Base-by-base conservation (phyloP, 2,888 invertebrate species). In the Dorcus parallelipipedus region DNA sequence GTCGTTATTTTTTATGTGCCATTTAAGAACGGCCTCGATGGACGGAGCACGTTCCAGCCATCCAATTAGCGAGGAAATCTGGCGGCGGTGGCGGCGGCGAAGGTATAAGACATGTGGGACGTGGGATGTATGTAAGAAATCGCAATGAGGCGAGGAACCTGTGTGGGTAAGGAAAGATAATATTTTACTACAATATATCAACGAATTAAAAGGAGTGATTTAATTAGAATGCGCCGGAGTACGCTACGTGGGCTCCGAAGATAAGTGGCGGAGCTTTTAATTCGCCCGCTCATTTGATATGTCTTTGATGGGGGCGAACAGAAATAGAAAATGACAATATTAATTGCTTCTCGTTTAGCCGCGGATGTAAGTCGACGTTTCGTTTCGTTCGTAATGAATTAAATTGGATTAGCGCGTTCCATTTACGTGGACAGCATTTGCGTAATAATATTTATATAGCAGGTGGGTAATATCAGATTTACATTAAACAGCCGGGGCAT, bases 1-100 rank as follows among this genome's bases (percentile, higher is more conserved):
- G 62, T 66, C 64, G 63, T 66, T 66, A 66, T 66, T 66, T 66
- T 66, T 66, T 66, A 66, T 66, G 64, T 66, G 64, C 63, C 60
- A 60, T 63, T 66, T 63, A 56, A 58, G 59, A 58, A 57, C 58
- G 49, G 52, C 54, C 55, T 59, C 47, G 62, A 58, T 52, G 59
- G 61, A 63, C 63, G 59, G 54, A 56, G 67, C 67, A 67, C 67
- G 67, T 67, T 59, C 66, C 54, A 64, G 61, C 62, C 62, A 65
- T 67, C 66, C 63, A 63, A 63, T 63, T 63, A 63, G 63, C 40
- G 61, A 33, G 60, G 54, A 62, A 59, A 62, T 64, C 59, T 55
- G 55, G 59, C 40, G 59, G 52, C 55, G 52, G 52, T 48, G 55
- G 26, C 6, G 26, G 26, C 7, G 26, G 26, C 26, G 26, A 33